Base-by-base conservation (phyloP, 2,888 invertebrate genomes). In the Eupithecia insigniata region DNA sequence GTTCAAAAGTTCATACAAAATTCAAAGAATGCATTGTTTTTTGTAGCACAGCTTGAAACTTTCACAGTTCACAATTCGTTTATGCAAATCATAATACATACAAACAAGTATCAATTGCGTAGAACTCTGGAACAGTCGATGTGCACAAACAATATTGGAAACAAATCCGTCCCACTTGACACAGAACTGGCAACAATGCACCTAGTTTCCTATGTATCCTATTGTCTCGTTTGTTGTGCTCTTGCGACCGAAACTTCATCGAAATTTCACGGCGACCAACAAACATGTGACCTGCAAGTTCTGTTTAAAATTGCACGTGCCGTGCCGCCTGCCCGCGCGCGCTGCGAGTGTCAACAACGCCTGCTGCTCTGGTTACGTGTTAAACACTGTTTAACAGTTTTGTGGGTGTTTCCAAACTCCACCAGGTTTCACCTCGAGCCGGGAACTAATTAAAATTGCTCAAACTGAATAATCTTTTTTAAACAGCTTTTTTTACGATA, bases 231-330 rank as follows among this genome's bases (percentile, higher is more conserved):
- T 80, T 80, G 81, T 78, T 75, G 77, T 77, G 76, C 76, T 78
- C 77, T 76, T 75, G 80, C 74, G 79, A 79, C 83, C 80, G 81
- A 85, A 88, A 89, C 84, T 88, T 89, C 85, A 88, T 89, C 80
- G 85, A 90, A 90, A 89, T 88, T 90, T 88, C 85, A 87, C 82
- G 82, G 79, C 75, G 79, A 71, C 81, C 82, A 82, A 83, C 85
- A 87, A 86, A 85, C 83, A 80, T 78, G 75, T 70, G 77, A 82
- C 79, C 84, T 85, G 85, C 85, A 84, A 85, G 84, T 85, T 83
- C 83, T 86, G 87, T 89, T 92, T 92, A 92, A 92, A 91, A 91
- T 92, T 92, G 88, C 90, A 90, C 87, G 87, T 86, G 73, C 87
- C 51, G 51, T 26, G 4, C 51, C 22, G 51, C 22, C 87, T 86